Base-by-base conservation (phyloP, 2,888 invertebrate genomes). In the Cordilura impudica region DNA sequence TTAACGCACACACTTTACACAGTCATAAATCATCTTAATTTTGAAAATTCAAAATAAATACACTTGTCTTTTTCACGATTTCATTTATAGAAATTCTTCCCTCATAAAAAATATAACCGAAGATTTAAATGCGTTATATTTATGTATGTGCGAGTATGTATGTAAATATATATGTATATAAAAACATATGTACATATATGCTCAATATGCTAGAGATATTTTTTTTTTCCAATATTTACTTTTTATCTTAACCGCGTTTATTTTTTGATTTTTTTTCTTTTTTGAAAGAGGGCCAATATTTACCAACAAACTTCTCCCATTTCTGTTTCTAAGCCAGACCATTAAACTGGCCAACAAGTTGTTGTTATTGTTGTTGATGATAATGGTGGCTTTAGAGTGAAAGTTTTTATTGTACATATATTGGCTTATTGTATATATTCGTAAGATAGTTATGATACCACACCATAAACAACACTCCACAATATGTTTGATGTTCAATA, bases 341-440 rank as follows among this genome's bases (percentile, higher is more conserved):
- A 39, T n/a, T 12, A 21, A 10, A 18, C 4, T 12, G 16, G 12
- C 29, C 16, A 31, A 18, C 2, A 31, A 31, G 61, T 47, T 45
- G 26, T 61, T 14, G 14, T 26, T 14, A 7, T 7, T 54, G 14
- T 8, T 47, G 47, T 8, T 49, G 49, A 12, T 45, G 45, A 26
- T 31, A n/a, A 45, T 56, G 54, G 45, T 54, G 45, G 67, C 56
- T 54, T 56, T 47, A 16, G 56, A 67, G 67, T 67, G 67, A 67
- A 67, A 67, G 67, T 67, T 67, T 67, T 65, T 51, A 8, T 47
- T 61, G 23, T 21, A 23, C 23, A 21, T 21, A 18, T 12, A n/a
- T 58, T 35, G 35, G 35, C 35, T 58, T 14, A 58, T 58, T 18
- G 51, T 26, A n/a, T 26, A n/a, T 2, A 6, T 12, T 23, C 2